Conservation (phyloP, 2,797 vertebrate genomes). For the Thalassophryne amazonica region DNA sequence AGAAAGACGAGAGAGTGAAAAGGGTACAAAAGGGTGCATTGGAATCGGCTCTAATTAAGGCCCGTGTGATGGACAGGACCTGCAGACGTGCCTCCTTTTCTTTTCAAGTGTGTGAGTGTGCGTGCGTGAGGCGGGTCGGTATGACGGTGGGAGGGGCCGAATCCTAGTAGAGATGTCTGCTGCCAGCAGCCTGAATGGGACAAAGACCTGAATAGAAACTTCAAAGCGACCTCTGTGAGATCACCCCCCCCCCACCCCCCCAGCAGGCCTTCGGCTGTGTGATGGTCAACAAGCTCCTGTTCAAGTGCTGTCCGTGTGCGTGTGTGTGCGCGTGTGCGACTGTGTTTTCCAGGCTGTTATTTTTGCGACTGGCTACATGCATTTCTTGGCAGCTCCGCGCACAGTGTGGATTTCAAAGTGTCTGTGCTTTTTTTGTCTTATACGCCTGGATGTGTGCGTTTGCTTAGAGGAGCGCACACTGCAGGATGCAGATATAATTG, state of each 20-base stretch:
- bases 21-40: conserved; percentile 74
- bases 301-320: conserved; percentile 49
- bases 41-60: conserved; percentile 79
- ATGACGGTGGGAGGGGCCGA: conserved; percentile 60
- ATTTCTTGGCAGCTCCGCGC: conserved; percentile 50
- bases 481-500: conserved; percentile 78
- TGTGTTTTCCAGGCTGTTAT: conserved; percentile 53
- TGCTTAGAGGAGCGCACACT: conserved; percentile 63
- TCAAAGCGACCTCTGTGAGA: conserved; percentile 77
- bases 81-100: conserved; percentile 73
- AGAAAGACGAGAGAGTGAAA: conserved; percentile 68
- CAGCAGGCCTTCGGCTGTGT: conserved; percentile 51
- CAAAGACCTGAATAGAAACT: conserved; percentile 82
- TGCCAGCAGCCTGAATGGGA: conserved; percentile 77
- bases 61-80: conserved; percentile 77
- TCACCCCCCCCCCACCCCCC: not conserved
- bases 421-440: conserved; percentile 19
- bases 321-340: conserved; percentile 32
- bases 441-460: conserved; percentile 35
- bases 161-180: conserved; percentile 75
- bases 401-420: conserved; percentile 62
- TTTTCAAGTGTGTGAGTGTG: conserved; percentile 43
- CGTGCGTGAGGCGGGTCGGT: conserved; percentile 34
- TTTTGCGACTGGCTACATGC: conserved; percentile 58
- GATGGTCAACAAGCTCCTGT: conserved; percentile 69